Percentiles rank a stretch among this genome's conserved stretches.
phyloP scores from a whole-genome alignment of 2,113 vertebrate species.

The Callospermophilus lateralis region DNA sequence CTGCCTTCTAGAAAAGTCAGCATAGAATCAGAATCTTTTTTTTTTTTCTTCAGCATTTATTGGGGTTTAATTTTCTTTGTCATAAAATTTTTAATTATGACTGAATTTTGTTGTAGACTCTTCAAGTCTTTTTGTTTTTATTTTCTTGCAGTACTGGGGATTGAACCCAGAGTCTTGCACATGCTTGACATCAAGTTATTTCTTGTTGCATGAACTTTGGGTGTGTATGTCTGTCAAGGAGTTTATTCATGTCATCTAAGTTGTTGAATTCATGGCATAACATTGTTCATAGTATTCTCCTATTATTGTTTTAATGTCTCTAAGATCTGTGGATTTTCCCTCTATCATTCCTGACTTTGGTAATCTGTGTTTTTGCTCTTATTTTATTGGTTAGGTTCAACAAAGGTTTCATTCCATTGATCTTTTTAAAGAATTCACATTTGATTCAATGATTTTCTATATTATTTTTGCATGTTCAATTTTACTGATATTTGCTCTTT shows the following conservation, averaged over 20 bases:
- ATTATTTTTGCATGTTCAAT: background rate
- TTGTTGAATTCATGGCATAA: background rate
- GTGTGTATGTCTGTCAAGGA: background rate
- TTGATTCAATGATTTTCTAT: background rate
- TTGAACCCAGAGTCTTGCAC: background rate
- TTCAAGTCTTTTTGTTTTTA: background rate
- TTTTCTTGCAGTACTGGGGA: background rate
- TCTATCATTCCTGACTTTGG: background rate
- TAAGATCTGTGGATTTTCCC: background rate
- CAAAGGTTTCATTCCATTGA: background rate
- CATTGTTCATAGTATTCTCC: background rate
- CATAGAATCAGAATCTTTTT: background rate
- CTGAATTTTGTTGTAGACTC: background rate
- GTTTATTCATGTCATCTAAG: background rate
- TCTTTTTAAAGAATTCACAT: background rate
- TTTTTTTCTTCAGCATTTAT: background rate
- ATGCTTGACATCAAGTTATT: background rate
- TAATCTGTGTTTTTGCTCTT: background rate
- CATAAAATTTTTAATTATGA: background rate
- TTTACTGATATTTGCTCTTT: background rate
- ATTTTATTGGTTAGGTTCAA: background rate
- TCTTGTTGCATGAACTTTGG: background rate
- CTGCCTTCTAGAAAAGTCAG: background rate
- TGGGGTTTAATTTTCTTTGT: background rate
- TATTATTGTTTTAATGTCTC: background rate